These are phyloP conservation scores for Frankliniella fusca DNA, from an alignment of 2,888 invertebrate genomes.

Conservation along the genomic window DNA sequence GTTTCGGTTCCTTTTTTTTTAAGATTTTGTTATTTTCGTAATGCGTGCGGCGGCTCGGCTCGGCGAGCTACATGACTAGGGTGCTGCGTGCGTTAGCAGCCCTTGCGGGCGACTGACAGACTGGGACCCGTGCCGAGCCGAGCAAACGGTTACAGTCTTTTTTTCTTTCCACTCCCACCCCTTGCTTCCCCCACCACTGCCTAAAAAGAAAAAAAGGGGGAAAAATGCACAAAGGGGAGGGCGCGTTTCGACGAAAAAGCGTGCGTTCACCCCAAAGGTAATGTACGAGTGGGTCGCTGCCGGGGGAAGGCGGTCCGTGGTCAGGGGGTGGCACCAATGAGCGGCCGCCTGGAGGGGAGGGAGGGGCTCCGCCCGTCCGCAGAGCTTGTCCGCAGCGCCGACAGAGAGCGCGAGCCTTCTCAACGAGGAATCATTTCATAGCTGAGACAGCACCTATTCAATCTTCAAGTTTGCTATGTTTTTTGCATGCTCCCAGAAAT, in stretches of 20 bases:
- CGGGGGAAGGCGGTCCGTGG: background rate
- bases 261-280: background rate
- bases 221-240: background rate
- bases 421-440: too few relatives aligned
- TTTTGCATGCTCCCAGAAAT: too few relatives aligned
- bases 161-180: background rate
- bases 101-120: slow-evolving; percentile 10
- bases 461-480: too few relatives aligned
- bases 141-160: background rate
- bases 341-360: slow-evolving; percentile 14
- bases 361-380: background rate
- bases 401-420: slow-evolving; percentile 20
- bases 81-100: background rate
- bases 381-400: background rate
- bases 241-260: background rate
- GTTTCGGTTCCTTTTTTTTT: background rate
- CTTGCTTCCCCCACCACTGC: background rate
- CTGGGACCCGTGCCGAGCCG: background rate
- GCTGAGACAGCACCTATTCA: too few relatives aligned
- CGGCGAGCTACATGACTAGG: background rate
- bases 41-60: background rate
- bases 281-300: background rate
- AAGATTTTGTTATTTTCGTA: background rate
- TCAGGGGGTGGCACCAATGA: background rate
- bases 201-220: background rate